Evolutionary conservation across 2,797 vertebrate species (phyloP), one percentile per base, ranked within the genome.

Genomic region (Enteromius fasciolatus): DNA sequence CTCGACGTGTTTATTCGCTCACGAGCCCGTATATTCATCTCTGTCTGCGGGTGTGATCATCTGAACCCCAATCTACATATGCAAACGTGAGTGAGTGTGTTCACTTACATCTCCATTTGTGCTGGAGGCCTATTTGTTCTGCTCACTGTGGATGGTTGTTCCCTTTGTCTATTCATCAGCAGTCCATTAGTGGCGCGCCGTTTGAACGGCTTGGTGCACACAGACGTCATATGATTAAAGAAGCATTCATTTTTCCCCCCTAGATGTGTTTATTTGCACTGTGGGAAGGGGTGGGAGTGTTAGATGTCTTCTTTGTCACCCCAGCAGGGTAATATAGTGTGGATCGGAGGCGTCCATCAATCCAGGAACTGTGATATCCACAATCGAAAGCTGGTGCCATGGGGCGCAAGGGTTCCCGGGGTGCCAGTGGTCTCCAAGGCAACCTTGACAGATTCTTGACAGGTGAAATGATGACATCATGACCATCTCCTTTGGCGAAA

Each of bases 1-100:
- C 92, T 91, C 89, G 86, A 85, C 89, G 91, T 93, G 93, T 94
- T 95, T 94, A 94, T 93, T 92, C 90, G 87, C 90, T 92, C 88
- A 85, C 81, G 87, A 87, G 78, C 52, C 88, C 82, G 88, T 90
- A 82, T 89, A 95, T 94, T 90, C 88, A 93, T 95, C 94, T 94
- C 88, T 93, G 94, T 95, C 94, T 90, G 69, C 3, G 41, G 48
- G 66, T 72, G 61, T 46, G 70, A 88, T 86, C 87, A 84, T 87
- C 89, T 88, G 85, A 89, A 78, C 81, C 88, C 90, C 91, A 80
- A 89, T 93, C 93, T 93, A 90, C 92, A 92, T 91, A 91, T 90
- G 89, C 84, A 75, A 90, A 90, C 86, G 86, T 86, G 85, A 89
- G 86, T 85, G 69, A 84, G 83, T 83, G 83, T 67, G 33, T 44